Conservation (phyloP, 2,888 invertebrate species). For the Nemapogon koenigi region DNA sequence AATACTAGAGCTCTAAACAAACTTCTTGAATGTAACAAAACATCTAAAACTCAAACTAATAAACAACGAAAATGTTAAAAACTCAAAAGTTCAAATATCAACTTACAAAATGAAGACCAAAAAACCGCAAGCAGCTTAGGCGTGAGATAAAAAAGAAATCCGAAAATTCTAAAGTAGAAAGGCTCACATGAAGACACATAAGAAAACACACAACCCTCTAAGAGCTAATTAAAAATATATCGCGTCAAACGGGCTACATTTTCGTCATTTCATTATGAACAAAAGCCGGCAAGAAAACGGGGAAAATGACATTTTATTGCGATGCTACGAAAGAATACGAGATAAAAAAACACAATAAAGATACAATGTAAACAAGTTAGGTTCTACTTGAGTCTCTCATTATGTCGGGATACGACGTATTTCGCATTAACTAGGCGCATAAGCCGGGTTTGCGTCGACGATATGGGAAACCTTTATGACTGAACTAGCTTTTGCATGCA, state of each 20-base stretch:
- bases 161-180: conserved; percentile 6
- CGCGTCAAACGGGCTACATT: conserved; percentile 33
- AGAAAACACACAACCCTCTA: conserved; percentile 7
- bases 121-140: too few species aligned
- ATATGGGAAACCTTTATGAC: too few species aligned
- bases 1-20: too few species aligned
- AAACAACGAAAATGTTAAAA: too few species aligned
- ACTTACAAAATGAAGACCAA: too few species aligned
- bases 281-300: not conserved
- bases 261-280: conserved; percentile 18
- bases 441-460: too few species aligned
- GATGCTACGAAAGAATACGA: conserved; percentile 49
- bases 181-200: conserved; percentile 7
- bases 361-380: conserved; percentile 65
- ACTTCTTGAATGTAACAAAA: too few species aligned
- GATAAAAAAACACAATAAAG: conserved; percentile 64
- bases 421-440: conserved; percentile 48
- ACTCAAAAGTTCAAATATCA: too few species aligned
- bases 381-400: conserved; percentile 63
- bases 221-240: conserved; percentile 41
- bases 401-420: conserved; percentile 46
- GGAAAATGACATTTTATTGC: conserved; percentile 34
- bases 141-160: too few species aligned
- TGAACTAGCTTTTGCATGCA: too few species aligned
- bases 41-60: too few species aligned